phyloP scores from a whole-genome alignment of 2,113 vertebrate genomes.

The Nothocercus julius region DNA sequence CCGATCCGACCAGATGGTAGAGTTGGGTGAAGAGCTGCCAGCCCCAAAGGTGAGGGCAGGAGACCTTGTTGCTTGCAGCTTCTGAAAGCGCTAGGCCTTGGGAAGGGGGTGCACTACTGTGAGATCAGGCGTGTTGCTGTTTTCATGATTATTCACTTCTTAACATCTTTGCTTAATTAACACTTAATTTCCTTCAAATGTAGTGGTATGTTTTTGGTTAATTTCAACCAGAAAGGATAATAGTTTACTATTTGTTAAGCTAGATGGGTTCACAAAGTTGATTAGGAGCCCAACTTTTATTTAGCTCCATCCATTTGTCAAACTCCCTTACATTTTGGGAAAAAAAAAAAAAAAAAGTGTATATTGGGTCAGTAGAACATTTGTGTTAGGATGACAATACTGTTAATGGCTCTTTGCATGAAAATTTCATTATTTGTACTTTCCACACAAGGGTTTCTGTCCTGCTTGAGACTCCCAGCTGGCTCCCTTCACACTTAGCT shows the following conservation, averaged over 20 bases:
- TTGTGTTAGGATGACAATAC: not conserved
- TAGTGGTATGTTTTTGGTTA: not conserved
- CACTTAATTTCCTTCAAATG: not conserved
- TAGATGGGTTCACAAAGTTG: not conserved
- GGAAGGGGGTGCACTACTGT: not conserved
- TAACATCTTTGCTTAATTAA: not conserved
- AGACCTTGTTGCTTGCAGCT: not conserved
- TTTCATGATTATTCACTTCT: not conserved
- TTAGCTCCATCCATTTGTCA: not conserved
- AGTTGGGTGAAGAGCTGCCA: not conserved
- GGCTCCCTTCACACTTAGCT: not conserved
- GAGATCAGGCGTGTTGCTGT: not conserved
- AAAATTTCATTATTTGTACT: not conserved
- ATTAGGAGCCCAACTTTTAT: not conserved
- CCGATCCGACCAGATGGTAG: not conserved
- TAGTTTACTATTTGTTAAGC: not conserved
- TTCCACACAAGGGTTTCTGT: not conserved
- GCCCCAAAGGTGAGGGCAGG: rapidly evolving
- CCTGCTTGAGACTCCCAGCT: not conserved
- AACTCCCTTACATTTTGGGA: not conserved
- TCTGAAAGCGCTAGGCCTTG: not conserved
- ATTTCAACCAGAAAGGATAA: not conserved
- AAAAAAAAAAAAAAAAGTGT: not conserved
- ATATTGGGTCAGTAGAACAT: rapidly evolving
- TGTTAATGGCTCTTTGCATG: not conserved